Conservation (phyloP, 2,113 vertebrate genomes). For the Tragelaphus buxtoni region DNA sequence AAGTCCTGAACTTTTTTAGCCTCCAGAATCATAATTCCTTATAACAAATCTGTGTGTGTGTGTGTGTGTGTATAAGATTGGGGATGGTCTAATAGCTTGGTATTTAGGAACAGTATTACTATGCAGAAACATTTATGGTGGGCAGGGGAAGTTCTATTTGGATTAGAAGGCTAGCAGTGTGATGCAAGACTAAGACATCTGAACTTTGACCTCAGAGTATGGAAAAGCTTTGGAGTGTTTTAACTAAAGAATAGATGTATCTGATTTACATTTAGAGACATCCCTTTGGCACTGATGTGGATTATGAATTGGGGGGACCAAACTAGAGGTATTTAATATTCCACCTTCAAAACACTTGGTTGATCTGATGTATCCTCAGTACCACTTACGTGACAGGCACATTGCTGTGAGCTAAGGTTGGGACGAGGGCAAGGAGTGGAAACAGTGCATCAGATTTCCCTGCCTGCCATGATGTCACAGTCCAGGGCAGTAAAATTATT, state of each 20-base stretch:
- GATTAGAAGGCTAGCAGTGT: background rate
- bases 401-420: background rate
- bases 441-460: background rate
- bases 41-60: background rate
- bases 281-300: background rate
- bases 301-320: background rate
- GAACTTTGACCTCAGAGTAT: background rate
- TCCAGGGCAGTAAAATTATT: background rate
- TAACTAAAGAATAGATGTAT: background rate
- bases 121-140: background rate
- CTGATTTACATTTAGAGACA: background rate
- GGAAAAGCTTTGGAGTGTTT: background rate
- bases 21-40: background rate
- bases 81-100: background rate
- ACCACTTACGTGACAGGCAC: too few species aligned
- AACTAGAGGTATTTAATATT: background rate
- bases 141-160: background rate
- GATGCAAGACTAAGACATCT: background rate
- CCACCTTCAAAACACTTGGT: background rate
- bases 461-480: background rate
- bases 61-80: background rate
- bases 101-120: background rate
- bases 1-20: background rate
- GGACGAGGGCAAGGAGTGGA: background rate
- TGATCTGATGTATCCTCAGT: background rate